A percentile compares a stretch with the other conserved stretches of the same genome.
Conservation (phyloP, 2,888 invertebrate genomes). For the Charanyca ferruginea region DNA sequence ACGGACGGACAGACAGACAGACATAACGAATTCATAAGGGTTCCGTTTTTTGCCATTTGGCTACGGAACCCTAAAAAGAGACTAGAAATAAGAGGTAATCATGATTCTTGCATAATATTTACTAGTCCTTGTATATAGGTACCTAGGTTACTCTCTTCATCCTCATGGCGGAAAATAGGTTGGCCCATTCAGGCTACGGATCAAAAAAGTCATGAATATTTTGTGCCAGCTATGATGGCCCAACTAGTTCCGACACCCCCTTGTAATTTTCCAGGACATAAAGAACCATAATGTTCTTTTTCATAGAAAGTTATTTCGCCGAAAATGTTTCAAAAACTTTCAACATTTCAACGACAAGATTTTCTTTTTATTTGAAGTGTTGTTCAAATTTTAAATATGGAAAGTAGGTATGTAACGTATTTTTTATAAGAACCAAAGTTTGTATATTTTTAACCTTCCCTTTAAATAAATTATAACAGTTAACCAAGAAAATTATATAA, state of each 20-base stretch:
- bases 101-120: conserved; percentile 18
- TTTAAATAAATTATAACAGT: conserved; percentile 15
- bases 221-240: conserved; percentile 23
- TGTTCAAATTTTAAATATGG: background rate
- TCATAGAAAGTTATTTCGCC: background rate
- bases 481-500: conserved; percentile 36
- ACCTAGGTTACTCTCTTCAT: background rate
- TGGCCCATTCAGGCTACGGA: conserved; percentile 38
- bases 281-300: conserved; percentile 11
- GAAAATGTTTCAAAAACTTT: background rate
- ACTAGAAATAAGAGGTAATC: background rate
- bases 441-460: background rate
- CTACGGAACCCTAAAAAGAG: too few species aligned
- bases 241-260: background rate
- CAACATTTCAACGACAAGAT: background rate
- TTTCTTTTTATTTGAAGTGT: background rate
- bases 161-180: conserved; percentile 24
- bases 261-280: conserved; percentile 18
- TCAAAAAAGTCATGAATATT: conserved; percentile 50
- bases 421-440: background rate
- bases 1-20: too few species aligned
- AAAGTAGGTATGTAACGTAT: background rate
- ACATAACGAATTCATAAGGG: too few species aligned
- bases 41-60: too few species aligned
- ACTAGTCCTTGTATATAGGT: background rate